phyloP scores from a whole-genome alignment of 2,888 invertebrate species.

The Cinara cedri region DNA sequence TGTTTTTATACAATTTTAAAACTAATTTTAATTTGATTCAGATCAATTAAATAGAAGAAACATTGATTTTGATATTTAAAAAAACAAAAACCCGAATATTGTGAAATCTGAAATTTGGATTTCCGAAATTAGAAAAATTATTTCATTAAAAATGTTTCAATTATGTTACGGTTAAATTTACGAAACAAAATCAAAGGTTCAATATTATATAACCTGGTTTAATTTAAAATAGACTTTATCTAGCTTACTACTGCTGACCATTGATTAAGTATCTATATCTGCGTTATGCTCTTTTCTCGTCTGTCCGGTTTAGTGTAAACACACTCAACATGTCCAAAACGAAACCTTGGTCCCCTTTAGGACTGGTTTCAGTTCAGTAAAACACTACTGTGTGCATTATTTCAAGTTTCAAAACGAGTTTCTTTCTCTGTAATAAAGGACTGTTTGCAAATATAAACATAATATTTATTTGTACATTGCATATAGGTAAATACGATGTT shows the following conservation, averaged over 20 bases:
- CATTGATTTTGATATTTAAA: too few species aligned
- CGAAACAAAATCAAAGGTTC: too few species aligned
- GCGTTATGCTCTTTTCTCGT: slow-evolving; percentile 23
- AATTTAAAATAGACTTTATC: not conserved
- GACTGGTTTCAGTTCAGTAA: slow-evolving; percentile 42
- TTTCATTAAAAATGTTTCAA: too few species aligned
- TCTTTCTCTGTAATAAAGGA: not conserved
- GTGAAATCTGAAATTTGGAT: too few species aligned
- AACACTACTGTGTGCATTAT: not conserved
- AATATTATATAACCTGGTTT: too few species aligned
- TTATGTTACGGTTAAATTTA: too few species aligned
- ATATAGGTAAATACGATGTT: not conserved
- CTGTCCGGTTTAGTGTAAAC: slow-evolving; percentile 20
- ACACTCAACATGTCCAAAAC: not conserved
- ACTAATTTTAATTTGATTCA: too few species aligned
- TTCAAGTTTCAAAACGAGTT: slow-evolving; percentile 1
- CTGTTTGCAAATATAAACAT: not conserved
- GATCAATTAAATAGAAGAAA: too few species aligned
- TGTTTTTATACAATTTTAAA: too few species aligned
- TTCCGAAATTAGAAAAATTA: too few species aligned
- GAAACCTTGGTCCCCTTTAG: slow-evolving; percentile 37
- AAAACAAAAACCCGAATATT: too few species aligned
- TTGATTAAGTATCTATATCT: not conserved
- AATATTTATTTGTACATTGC: not conserved
- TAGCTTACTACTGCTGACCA: not conserved